These are phyloP conservation scores for Anabacerthia variegaticeps DNA, from an alignment of 2,797 vertebrate species.

Conservation along the genomic window DNA sequence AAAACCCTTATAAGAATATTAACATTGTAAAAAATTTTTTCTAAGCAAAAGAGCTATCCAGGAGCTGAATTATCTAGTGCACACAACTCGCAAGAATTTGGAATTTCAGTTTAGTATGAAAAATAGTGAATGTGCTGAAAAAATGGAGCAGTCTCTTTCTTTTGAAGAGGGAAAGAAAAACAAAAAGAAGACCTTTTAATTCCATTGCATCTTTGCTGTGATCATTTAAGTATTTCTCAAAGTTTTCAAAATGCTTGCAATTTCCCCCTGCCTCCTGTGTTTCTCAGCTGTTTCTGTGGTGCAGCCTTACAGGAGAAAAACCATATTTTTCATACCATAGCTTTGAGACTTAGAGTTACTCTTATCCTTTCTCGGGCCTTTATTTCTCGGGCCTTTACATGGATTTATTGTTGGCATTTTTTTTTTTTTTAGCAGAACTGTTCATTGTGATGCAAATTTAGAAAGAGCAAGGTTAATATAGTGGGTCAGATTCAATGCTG, in stretches of 20 bases:
- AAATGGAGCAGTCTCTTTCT: background rate
- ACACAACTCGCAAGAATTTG: background rate
- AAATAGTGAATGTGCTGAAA: background rate
- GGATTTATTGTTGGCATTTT: background rate
- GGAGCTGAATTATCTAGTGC: background rate
- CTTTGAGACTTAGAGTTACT: background rate
- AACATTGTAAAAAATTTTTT: background rate
- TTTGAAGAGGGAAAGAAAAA: background rate
- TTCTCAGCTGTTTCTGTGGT: background rate
- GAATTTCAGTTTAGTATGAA: background rate
- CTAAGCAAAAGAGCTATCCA: background rate
- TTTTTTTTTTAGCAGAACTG: background rate
- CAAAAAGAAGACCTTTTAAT: background rate
- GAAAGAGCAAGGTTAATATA: background rate
- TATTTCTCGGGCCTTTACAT: background rate
- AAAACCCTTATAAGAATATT: background rate
- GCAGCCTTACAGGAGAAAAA: background rate
- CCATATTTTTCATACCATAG: background rate
- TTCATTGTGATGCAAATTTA: background rate
- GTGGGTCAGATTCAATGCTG: background rate
- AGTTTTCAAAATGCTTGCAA: background rate
- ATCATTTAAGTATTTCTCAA: background rate
- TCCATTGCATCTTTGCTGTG: background rate
- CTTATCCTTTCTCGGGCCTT: background rate
- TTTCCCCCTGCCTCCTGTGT: background rate